Evolutionary conservation across 2,113 vertebrate species (phyloP).

Genomic region (Pedetes capensis): DNA sequence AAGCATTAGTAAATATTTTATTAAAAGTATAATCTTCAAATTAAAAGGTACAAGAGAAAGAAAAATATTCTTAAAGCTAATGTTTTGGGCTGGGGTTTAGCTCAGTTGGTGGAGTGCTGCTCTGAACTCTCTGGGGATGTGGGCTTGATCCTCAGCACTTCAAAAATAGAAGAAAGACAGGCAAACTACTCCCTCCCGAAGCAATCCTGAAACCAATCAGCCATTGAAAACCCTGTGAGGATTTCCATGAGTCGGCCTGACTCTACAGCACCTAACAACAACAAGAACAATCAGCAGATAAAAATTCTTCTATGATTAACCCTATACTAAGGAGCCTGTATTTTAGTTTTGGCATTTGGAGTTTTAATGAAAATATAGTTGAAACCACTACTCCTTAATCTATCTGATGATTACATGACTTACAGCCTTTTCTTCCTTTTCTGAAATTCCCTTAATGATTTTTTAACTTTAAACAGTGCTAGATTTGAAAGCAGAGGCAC

Average conservation of each 20-base stretch:
- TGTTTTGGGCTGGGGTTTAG: too few species aligned
- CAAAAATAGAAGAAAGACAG: too few species aligned
- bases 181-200: too few species aligned
- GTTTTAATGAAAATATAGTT: constrained; percentile 6
- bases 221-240: too few species aligned
- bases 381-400: constrained; percentile 39
- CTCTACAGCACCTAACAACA: too few species aligned
- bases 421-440: constrained; percentile 15
- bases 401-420: neutral
- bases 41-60: neutral
- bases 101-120: too few species aligned
- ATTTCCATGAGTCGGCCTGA: too few species aligned
- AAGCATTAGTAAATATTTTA: neutral
- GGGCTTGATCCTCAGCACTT: too few species aligned
- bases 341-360: neutral
- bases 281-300: neutral
- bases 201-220: too few species aligned
- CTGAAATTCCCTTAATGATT: constrained; percentile 13
- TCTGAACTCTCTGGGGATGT: too few species aligned
- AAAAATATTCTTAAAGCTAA: constrained; percentile 22
- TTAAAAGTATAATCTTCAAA: neutral
- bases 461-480: constrained; percentile 24
- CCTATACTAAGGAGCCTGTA: neutral
- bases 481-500: constrained; percentile 29
- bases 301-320: neutral